Evolutionary conservation across 2,888 invertebrate genomes (phyloP), one percentile per base, ranked within the genome.

Genomic region (Tanytarsus gracilentus): DNA sequence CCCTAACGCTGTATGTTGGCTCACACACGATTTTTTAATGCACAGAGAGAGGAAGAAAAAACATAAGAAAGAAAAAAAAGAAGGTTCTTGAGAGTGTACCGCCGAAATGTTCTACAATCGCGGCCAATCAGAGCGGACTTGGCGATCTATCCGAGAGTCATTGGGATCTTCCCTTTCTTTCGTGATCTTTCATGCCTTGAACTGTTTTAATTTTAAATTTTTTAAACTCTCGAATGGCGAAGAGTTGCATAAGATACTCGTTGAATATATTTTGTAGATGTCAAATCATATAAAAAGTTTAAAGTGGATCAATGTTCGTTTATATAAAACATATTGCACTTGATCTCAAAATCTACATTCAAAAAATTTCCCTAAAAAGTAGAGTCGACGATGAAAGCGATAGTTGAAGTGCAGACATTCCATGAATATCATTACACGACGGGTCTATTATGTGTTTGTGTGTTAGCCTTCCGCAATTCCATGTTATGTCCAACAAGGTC

Each of bases 391-490:
- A 16, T 21, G 21, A 44, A 18, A 44, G 21, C 9, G 21, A 44
- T 21, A 44, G 21, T 18, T 16, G 7, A 55, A 30, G 48, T 48
- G 44, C 58, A 55, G 40, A 26, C 55, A 58, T 58, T 58, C 55
- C 58, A 58, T 58, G 58, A 44, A 58, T 58, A 58, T 8, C 44
- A 44, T 18, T 44, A 18, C 44, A 44, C n/a, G 33, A 44, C 23
- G 23, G 11, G 23, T n/a, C 11, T 44, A 23, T 44, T 44, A 44
- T 18, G 44, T 44, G 44, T 44, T 21, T 44, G 23, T 44, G 11
- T 18, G 11, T 11, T 44, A 58, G 58, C 58, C 58, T 58, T 58
- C 58, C 58, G 58, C 58, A 58, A 58, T 58, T 58, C 55, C 48
- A 58, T 48, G n/a, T n/a, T 48, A 58, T 44, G 48, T 18, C 16